Evolutionary conservation across 2,113 vertebrate genomes (phyloP), one percentile per base, ranked within the genome.

Genomic region (Ameiurus melas): DNA sequence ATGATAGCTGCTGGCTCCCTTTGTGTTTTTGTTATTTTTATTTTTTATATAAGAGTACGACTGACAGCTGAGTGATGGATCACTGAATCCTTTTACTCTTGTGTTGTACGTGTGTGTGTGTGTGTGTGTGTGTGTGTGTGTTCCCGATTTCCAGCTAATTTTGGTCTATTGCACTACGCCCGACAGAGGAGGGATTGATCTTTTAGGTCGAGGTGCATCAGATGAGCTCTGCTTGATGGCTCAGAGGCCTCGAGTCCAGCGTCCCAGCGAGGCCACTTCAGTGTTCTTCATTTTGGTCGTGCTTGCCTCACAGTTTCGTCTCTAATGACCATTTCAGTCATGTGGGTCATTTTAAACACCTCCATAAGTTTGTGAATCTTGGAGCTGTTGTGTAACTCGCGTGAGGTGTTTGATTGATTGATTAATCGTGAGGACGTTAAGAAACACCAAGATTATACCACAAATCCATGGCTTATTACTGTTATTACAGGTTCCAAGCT

Each of bases 1-100:
- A 89, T 91, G 85, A 89, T 92, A 89, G 93, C 93, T 94, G 92
- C 91, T 94, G 87, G 91, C 79, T 80, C 83, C 27, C 36, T 55
- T 47, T 83, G 1, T 71, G 25, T 83, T 1, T 71, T 36, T 30
- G 27, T 30, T 70, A 7, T 33, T 39, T 36, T 60, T 58, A 64
- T 39, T 22, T n/a, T 78, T 78, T n/a, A 19, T n/a, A 55, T 60
- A 51, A 22, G 25, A 36, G 79, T 90, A 86, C 90, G 87, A 86
- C 81, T 79, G 87, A 82, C 90, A 7, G 57, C 64, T 85, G 43
- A 73, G 27, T 86, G 86, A 85, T 70, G 22, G 62, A 25, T 78
- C 78, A 57, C 53, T 47, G 64, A 62, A 80, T 73, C 2, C 27
- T 71, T 19, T 85, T 53, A 53, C 43, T 70, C 43, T 66, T n/a